These are phyloP conservation scores for Acrossocheilus fasciatus DNA, from an alignment of 2,797 vertebrate genomes.

Conservation along the genomic window DNA sequence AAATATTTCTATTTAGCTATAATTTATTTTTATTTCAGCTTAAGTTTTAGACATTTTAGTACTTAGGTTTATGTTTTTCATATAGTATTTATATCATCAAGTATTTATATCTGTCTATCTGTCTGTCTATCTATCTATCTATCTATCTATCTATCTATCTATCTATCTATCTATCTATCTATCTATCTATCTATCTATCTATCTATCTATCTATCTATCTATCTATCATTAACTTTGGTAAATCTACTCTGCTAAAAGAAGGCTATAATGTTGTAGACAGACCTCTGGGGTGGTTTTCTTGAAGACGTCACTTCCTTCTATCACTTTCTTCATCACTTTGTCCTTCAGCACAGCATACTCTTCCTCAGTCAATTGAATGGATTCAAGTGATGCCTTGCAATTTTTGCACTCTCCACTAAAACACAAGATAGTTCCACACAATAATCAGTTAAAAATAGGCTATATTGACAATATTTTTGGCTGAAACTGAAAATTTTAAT, in stretches of 20 bases:
- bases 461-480: not conserved
- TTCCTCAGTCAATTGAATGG: slow-evolving; percentile 80
- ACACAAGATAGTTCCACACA: slow-evolving; percentile 27
- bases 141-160: too few species aligned
- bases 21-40: not conserved
- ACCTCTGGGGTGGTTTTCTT: slow-evolving; percentile 93
- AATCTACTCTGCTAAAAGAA: not conserved
- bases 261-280: not conserved
- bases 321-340: slow-evolving; percentile 85
- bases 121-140: too few species aligned
- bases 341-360: slow-evolving; percentile 87
- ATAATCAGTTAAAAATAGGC: not conserved
- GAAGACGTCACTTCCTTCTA: slow-evolving; percentile 88
- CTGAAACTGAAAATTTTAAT: not conserved
- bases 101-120: too few species aligned
- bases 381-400: slow-evolving; percentile 79
- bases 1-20: not conserved
- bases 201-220: not conserved
- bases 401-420: slow-evolving; percentile 75
- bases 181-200: too few species aligned
- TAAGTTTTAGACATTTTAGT: not conserved
- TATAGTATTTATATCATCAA: not conserved
- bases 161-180: too few species aligned
- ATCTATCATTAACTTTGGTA: not conserved
- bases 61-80: not conserved